Base-by-base conservation (phyloP, 1,140 invertebrate genomes). In the Rhopalosiphum padi region DNA sequence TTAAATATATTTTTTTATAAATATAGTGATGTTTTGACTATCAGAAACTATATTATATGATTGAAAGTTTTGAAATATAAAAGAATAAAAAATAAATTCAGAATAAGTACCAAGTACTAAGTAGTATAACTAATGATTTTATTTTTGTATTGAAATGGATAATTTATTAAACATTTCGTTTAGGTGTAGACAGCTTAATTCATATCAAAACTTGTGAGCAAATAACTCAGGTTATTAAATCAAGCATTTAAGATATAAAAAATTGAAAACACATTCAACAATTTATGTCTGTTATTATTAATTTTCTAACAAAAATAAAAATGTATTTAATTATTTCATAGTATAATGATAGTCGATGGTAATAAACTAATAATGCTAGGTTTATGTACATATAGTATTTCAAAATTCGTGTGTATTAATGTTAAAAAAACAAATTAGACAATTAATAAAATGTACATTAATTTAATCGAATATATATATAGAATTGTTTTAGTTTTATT, bases 401-500 rank as follows among this genome's bases (percentile, higher is more conserved):
- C n/a, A 77, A 77, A 77, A 18, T 77, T 46, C 43, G 30, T 46
- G 37, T 18, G 23, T 46, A 86, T 86, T 46, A 48, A 86, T 11
- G 48, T 37, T 53, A 53, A 89, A 53, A 53, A 51, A n/a, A 87
- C 85, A 87, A 53, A 88, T 88, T 89, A 37, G n/a, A 89, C n/a
- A 53, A 35, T 89, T 35, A 88, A 51, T 88, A 35, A 88, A 88
- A 88, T 53, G 8, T 51, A 88, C 86, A 53, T 88, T 51, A 35
- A 89, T 89, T 89, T 53, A 37, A 30, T 89, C 48, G 87, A 89
- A 46, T 89, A 37, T 51, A n/a, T 87, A 87, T 87, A 48, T 87
- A 48, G 35, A 87, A 30, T 87, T 89, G 15, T 51, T 89, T 85
- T 89, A 23, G 87, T n/a, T 89, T 89, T 89, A 89, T 89, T 37